Evolutionary conservation across 2,888 invertebrate species (phyloP).

Genomic region (Plebejus anna): DNA sequence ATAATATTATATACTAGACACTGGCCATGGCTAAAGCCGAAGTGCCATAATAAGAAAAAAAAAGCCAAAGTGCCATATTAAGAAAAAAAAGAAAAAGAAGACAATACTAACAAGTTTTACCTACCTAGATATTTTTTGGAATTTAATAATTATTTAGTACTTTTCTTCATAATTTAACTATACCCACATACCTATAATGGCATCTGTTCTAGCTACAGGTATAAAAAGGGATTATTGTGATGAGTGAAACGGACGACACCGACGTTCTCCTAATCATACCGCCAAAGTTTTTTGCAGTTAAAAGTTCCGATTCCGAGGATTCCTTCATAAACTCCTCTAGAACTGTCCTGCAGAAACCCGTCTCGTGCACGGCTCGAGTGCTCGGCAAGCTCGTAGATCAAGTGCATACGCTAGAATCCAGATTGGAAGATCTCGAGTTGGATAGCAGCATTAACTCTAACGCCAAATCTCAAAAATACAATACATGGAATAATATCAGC

Average conservation of each 20-base stretch:
- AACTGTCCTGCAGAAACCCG: conserved; percentile 68
- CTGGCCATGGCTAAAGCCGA: no score
- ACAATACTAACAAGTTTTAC: not conserved
- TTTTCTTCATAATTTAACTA: not conserved
- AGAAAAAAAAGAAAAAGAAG: not conserved
- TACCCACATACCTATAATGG: conserved; percentile 51
- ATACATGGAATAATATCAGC: conserved; percentile 58
- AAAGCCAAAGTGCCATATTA: no score
- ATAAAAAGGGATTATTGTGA: conserved; percentile 51
- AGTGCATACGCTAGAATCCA: conserved; percentile 81
- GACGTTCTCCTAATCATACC: conserved; percentile 89
- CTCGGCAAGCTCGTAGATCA: conserved; percentile 80
- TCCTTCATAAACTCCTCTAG: conserved; percentile 66
- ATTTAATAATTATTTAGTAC: not conserved
- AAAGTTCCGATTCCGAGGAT: conserved; percentile 79
- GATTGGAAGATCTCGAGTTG: conserved; percentile 66
- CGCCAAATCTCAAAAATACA: conserved; percentile 47
- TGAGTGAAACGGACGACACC: conserved; percentile 86
- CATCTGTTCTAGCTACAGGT: conserved; percentile 42
- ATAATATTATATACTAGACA: no score
- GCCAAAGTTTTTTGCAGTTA: conserved; percentile 85
- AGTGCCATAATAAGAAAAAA: no score
- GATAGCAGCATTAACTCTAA: conserved; percentile 54
- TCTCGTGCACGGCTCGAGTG: conserved; percentile 71
- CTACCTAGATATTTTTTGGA: not conserved